Base-by-base conservation (phyloP, 2,797 vertebrate species). In the Ctenopoma multispine region DNA sequence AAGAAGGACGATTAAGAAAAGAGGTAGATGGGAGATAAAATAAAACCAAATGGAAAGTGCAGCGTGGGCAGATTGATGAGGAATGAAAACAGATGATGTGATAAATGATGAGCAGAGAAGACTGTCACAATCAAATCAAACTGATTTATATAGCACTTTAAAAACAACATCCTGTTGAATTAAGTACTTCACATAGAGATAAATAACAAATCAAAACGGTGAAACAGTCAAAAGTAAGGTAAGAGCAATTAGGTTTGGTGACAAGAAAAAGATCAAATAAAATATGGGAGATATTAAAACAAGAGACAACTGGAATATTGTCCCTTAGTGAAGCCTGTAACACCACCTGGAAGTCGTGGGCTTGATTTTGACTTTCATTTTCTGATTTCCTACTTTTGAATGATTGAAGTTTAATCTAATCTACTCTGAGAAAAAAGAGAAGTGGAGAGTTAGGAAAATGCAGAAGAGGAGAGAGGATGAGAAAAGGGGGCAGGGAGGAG, bases 401-500 rank as follows among this genome's bases (percentile, higher is more conserved):
- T 5, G 12, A 54, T 31, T 72, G 43, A 66, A 63, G 53, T 79
- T 44, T 64, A 60, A 72, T 83, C 49, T 64, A 59, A 78, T 77
- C 55, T 59, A 51, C 80, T 75, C 61, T 49, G 43, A 69, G 41
- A 43, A 59, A 41, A 38, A 48, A 7, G 56, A 75, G 41, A 64
- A 65, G 12, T 18, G 56, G 36, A 13, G 3, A 62, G 53, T 60
- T 12, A 38, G 65, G 20, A 34, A 55, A 66, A 61, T 10, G 63
- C 54, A 80, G 59, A 46, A 15, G 65, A 59, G 70, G 58, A 55
- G 13, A 21, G 48, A 41, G 49, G 23, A 58, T 20, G 60, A 72
- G 79, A 47, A 12, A 69, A 8, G 11, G 29, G 29, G 46, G 43
- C 13, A 49, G 41, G n/a, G 64, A 58, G 27, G 61, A 77, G 75